phyloP scores from a whole-genome alignment of 2,888 invertebrate species.

The Troilus luridus region DNA sequence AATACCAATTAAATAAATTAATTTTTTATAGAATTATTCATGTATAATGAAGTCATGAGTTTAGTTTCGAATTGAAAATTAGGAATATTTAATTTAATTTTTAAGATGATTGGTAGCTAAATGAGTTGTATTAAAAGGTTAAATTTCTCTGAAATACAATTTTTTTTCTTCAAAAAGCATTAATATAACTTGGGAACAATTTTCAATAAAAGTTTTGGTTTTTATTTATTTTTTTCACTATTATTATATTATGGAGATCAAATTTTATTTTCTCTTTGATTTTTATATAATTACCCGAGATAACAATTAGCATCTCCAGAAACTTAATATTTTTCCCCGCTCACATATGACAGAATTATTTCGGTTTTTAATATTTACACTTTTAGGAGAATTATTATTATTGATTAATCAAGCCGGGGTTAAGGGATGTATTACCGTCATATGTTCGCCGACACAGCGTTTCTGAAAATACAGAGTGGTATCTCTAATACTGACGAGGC shows the following conservation, averaged over 20 bases:
- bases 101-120: neutral
- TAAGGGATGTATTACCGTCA: neutral
- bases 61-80: no score
- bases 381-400: neutral
- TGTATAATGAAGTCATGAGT: no score
- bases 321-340: neutral
- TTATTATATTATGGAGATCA: neutral
- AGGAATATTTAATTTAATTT: no score
- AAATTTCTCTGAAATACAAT: neutral
- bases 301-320: conserved; percentile 56
- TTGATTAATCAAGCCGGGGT: neutral
- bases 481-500: conserved; percentile 31
- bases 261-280: neutral
- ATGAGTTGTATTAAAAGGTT: neutral
- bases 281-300: conserved; percentile 6
- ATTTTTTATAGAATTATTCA: no score
- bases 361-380: neutral
- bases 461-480: conserved; percentile 54
- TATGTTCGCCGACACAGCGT: neutral
- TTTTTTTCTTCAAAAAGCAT: no score
- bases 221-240: neutral
- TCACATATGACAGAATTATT: neutral
- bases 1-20: no score
- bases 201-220: neutral
- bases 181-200: neutral